A percentile compares a stretch with the other conserved stretches of the same genome.
Evolutionary conservation across 2,888 invertebrate species (phyloP).

Genomic region (Scaptomyza flava): DNA sequence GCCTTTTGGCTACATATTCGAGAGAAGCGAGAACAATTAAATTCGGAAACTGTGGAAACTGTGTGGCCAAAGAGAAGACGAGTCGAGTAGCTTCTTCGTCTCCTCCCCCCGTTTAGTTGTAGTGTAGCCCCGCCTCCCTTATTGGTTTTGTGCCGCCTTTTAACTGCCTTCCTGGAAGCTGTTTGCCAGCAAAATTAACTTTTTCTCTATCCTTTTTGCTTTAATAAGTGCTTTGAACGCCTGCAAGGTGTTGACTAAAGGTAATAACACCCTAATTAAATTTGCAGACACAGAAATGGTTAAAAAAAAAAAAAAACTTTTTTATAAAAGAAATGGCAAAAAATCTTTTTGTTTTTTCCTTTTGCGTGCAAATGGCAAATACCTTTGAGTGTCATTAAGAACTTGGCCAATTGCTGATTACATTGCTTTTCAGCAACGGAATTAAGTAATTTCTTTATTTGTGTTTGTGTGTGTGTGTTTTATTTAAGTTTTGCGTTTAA

Average conservation of each 20-base stretch:
- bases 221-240: slow-evolving; percentile 44
- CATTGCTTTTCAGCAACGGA: slow-evolving; percentile 31
- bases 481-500: slow-evolving; percentile 51
- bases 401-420: slow-evolving; percentile 62
- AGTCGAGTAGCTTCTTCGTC: neutral
- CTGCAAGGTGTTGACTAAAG: slow-evolving; percentile 74
- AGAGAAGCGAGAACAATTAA: slow-evolving; percentile 32
- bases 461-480: slow-evolving; percentile 29
- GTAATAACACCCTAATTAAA: slow-evolving; percentile 77
- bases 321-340: neutral
- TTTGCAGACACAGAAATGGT: slow-evolving; percentile 56
- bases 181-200: slow-evolving; percentile 56
- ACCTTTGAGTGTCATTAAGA: slow-evolving; percentile 60
- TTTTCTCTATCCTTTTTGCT: slow-evolving; percentile 1
- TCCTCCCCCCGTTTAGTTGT: slow-evolving; percentile 24
- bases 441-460: slow-evolving; percentile 56
- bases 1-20: slow-evolving; percentile 33
- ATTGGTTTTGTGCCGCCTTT: slow-evolving; percentile 44
- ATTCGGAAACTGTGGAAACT: slow-evolving; percentile 23
- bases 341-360: neutral
- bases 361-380: slow-evolving; percentile 34
- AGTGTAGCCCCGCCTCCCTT: neutral
- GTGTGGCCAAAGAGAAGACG: neutral
- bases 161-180: slow-evolving; percentile 61
- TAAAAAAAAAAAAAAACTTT: neutral